Evolutionary conservation across 2,797 vertebrate genomes (phyloP).

Genomic region (Pyrocephalus nanus): DNA sequence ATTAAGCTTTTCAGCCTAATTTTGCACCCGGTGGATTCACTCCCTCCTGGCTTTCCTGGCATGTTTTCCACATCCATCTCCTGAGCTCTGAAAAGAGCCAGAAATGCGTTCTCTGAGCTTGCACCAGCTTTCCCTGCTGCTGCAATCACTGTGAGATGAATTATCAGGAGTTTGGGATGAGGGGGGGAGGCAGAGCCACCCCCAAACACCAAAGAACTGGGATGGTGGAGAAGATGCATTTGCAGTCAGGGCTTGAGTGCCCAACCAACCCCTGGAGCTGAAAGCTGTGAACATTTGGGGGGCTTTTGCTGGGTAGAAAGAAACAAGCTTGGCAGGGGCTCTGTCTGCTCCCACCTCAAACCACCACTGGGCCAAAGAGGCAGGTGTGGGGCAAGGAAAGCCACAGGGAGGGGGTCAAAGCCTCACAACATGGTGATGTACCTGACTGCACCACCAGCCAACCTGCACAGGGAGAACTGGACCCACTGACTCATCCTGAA

Average conservation of each 20-base stretch:
- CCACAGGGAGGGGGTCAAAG: fast-evolving
- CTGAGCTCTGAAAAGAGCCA: background rate
- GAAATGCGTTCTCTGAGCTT: background rate
- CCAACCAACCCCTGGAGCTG: background rate
- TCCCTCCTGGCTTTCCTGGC: background rate
- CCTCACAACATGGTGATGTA: background rate
- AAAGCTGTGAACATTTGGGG: fast-evolving
- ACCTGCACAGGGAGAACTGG: background rate
- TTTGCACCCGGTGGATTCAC: background rate
- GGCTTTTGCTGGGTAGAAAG: background rate
- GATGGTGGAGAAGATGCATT: background rate
- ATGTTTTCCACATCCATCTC: background rate
- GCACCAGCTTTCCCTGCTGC: background rate
- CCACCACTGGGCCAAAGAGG: background rate
- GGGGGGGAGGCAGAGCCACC: background rate
- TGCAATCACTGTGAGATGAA: background rate
- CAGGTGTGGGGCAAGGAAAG: background rate
- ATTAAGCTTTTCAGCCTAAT: background rate
- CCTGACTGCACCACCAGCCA: too few relatives aligned
- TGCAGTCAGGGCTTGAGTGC: background rate
- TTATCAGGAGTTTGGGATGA: background rate
- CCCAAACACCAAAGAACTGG: background rate
- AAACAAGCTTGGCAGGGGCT: background rate
- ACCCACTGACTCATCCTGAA: too few relatives aligned
- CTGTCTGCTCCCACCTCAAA: background rate